Conservation (phyloP, 2,797 vertebrate genomes). For the Oreochromis grahami region DNA sequence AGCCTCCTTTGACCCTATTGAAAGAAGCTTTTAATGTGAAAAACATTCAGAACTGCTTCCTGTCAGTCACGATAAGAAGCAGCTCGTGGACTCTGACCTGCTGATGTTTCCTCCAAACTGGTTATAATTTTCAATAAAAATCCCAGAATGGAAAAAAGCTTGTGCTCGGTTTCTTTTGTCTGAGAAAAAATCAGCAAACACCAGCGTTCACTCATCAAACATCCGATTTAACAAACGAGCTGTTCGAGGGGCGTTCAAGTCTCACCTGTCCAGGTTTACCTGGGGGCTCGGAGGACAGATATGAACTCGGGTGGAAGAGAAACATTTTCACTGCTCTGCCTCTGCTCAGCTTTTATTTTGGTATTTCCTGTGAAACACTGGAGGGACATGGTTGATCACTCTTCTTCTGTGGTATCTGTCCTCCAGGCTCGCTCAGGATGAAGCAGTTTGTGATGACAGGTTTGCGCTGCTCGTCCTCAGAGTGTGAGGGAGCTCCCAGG, state of each 20-base stretch:
- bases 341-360: not conserved
- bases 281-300: not conserved
- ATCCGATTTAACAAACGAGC: not conserved
- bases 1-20: fast-evolving
- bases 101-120: not conserved
- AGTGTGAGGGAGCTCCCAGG: not conserved
- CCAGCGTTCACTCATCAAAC: not conserved
- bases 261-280: not conserved
- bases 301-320: not conserved
- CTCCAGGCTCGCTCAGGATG: not conserved
- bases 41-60: not conserved
- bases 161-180: not conserved
- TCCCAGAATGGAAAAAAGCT: not conserved
- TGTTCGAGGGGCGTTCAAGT: fast-evolving
- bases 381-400: not conserved
- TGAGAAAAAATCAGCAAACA: not conserved
- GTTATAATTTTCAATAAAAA: not conserved
- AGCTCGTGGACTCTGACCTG: not conserved
- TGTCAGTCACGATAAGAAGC: not conserved
- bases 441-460: not conserved
- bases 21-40: not conserved
- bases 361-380: not conserved
- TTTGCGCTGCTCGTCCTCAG: not conserved
- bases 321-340: not conserved
- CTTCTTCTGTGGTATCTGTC: not conserved